phyloP scores from a whole-genome alignment of 2,888 invertebrate species.

The Leptinotarsa peninsularis region DNA sequence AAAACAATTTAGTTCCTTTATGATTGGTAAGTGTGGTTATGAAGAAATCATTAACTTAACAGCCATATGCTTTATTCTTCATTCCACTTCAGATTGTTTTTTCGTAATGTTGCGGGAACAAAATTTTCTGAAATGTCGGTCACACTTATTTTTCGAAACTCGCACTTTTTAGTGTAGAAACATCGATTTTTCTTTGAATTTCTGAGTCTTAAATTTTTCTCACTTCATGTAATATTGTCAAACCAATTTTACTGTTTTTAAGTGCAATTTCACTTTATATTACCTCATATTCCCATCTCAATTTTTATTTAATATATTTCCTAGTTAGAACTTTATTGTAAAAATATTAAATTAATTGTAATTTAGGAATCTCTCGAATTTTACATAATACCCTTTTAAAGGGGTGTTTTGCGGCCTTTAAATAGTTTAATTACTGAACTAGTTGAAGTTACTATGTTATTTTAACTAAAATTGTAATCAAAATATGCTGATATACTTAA shows the following conservation, averaged over 20 bases:
- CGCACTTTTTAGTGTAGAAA: neutral
- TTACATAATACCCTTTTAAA: slow-evolving; percentile 46
- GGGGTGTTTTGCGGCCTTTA: slow-evolving; percentile 58
- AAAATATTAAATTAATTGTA: slow-evolving; percentile 45
- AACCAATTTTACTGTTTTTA: slow-evolving; percentile 61
- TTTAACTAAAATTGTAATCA: slow-evolving; percentile 22
- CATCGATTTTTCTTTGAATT: slow-evolving; percentile 3
- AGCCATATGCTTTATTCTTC: neutral
- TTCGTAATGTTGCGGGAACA: too few species aligned
- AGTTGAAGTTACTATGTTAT: slow-evolving; percentile 41
- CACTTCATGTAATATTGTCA: slow-evolving; percentile 58
- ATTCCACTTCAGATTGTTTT: neutral
- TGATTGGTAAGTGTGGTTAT: slow-evolving; percentile 11
- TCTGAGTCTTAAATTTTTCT: neutral
- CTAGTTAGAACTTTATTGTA: slow-evolving; percentile 48
- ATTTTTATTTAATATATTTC: slow-evolving; percentile 50
- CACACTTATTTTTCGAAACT: slow-evolving; percentile 7
- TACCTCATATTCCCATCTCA: slow-evolving; percentile 64
- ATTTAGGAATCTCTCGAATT: slow-evolving; percentile 55
- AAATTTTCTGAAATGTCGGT: neutral
- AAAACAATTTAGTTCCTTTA: neutral
- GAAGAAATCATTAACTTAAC: neutral
- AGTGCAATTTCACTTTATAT: slow-evolving; percentile 64
- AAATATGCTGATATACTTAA: slow-evolving; percentile 13
- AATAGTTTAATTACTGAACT: slow-evolving; percentile 55